Base-by-base conservation (phyloP, 2,888 invertebrate genomes). In the Catocala fraxini region DNA sequence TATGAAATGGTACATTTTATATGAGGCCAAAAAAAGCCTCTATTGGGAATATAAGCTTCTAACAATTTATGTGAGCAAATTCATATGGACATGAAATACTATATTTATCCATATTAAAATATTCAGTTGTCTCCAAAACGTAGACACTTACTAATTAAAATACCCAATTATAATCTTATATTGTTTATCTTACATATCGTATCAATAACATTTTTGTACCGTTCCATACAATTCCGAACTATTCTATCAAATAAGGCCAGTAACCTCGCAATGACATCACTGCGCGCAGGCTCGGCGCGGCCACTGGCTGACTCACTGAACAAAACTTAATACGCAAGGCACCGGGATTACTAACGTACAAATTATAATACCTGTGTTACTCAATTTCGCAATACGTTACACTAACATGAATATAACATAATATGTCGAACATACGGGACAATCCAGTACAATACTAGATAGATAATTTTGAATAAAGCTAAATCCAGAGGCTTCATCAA, bases 381-480 rank as follows among this genome's bases (percentile, higher is more conserved):
- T 66, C 25, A 45, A 65, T 66, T 71, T 69, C 56, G 53, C 59
- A 59, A 51, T 65, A 68, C 15, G 66, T 25, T 55, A 49, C 47
- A 61, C 65, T 52, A 47, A 52, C 6, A 43, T 49, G 39, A 58
- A 63, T 58, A 64, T 70, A 62, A 70, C 59, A 67, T 67, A 65
- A 66, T 59, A 65, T 56, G 69, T 70, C 49, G 46, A 3, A 70
- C 54, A 63, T 58, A 56, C 64, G 59, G 65, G 54, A 74, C 70
- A 66, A 70, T 61, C 74, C 71, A 66, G 70, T 61, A 65, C 53
- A 55, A 67, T 73, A 67, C 58, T 68, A 72, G 66, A 66, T 81
- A 81, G 83, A 87, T 84, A 86, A 86, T 84, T 87, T 86, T 83
- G 84, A 83, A 88, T 90, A 89, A 88, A 89, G 85, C 90, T 90